These are phyloP conservation scores for Cryptotermes secundus DNA, from an alignment of 1,140 invertebrate genomes.

Conservation along the genomic window DNA sequence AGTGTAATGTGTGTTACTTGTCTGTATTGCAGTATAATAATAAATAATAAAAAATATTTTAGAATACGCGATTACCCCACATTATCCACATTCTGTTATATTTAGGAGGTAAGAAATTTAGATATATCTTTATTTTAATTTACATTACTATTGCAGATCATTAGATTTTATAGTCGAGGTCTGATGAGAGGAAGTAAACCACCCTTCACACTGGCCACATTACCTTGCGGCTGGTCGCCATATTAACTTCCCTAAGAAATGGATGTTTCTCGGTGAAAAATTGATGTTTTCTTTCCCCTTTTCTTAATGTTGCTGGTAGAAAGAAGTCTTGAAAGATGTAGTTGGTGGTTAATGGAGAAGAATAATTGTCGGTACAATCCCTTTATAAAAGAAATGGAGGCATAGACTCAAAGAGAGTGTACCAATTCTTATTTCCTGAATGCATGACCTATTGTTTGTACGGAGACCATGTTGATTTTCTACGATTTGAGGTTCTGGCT, in stretches of 20 bases:
- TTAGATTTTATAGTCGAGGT: neutral
- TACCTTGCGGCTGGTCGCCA: neutral
- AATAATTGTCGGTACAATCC: neutral
- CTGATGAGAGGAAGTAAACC: neutral
- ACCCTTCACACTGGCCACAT: neutral
- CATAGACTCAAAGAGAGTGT: neutral
- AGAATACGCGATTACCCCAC: no score
- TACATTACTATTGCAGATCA: no score
- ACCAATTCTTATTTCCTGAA: no score
- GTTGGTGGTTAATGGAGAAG: neutral
- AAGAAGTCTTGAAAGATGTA: constrained; percentile 20
- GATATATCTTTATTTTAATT: no score
- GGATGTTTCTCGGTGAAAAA: neutral
- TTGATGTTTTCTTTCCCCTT: neutral
- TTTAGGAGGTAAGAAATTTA: no score
- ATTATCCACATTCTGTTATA: no score
- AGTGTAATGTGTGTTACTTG: no score
- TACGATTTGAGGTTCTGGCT: no score
- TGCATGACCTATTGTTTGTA: no score
- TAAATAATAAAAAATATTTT: no score
- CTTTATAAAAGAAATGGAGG: neutral
- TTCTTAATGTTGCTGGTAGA: neutral
- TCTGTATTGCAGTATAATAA: no score
- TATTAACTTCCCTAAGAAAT: neutral
- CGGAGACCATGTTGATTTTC: no score